phyloP scores from a whole-genome alignment of 2,797 vertebrate species.

The Poecilia picta region DNA sequence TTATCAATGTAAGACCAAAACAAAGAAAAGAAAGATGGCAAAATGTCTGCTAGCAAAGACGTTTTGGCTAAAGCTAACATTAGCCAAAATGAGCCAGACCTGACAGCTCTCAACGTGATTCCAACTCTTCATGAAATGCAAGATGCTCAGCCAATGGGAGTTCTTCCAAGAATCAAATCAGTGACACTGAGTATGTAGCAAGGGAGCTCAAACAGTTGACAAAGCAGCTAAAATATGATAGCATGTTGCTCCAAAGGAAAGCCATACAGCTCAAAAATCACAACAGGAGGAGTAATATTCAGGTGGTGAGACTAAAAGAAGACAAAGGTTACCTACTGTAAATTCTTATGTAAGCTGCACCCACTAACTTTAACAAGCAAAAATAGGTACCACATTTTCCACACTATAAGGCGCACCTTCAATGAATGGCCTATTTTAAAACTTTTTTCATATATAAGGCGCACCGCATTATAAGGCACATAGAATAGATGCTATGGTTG shows the following conservation, averaged over 20 bases:
- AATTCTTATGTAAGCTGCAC: no score
- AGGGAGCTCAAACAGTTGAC: background rate
- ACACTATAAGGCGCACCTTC: no score
- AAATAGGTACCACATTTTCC: no score
- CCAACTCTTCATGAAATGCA: background rate
- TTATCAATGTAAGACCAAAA: background rate
- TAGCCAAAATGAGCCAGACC: background rate
- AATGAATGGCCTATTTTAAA: no score
- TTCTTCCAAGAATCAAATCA: background rate
- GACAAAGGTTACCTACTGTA: no score
- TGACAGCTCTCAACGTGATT: background rate
- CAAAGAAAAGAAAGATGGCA: background rate
- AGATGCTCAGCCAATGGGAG: background rate
- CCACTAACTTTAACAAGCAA: no score
- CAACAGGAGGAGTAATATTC: background rate
- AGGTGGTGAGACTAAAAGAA: background rate
- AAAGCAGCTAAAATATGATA: background rate
- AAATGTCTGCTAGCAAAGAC: background rate
- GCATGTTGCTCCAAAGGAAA: background rate
- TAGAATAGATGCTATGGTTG: no score
- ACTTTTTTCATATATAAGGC: no score
- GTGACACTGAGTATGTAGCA: background rate
- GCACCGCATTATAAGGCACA: no score
- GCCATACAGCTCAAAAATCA: background rate
- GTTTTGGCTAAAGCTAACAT: background rate